Evolutionary conservation across 2,797 vertebrate species (phyloP), one percentile per base, ranked within the genome.

Genomic region (Myotis findleyi): DNA sequence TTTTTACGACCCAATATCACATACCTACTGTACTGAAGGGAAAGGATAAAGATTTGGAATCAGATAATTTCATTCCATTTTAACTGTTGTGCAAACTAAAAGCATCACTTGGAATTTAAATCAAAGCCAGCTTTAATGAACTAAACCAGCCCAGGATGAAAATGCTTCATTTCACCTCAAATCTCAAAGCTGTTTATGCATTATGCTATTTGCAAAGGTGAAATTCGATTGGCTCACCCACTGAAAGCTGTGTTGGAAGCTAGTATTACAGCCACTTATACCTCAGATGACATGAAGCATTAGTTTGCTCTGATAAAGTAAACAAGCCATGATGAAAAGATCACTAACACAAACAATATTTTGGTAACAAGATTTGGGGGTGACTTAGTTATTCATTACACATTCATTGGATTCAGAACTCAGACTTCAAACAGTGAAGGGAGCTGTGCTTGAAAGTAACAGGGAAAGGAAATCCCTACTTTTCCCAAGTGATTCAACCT

Each of bases 101-200:
- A 68, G 41, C 75, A 90, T 94, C 71, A 75, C 51, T 92, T 33
- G 14, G 85, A 96, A 96, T 93, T 93, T 79, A 95, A 94, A 77
- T 84, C 76, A 92, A 95, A 91, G 38, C 72, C 64, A 85, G 33
- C 49, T 83, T 88, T 91, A 93, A 95, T 89, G n/a, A 94, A 76
- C 84, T 91, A 72, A 93, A 93, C 82, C 71, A 88, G 71, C 49
- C 55, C 57, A 91, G 64, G 66, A 82, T 89, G 80, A 93, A 97
- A 93, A 86, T 72, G 20, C 55, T 96, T 94, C 49, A 84, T 95
- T 93, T 86, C 36, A 27, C 16, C 49, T 93, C 30, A 81, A 49
- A 62, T 93, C 38, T 94, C 59, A 69, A 79, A 89, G 17, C 49
- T 79, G 38, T 95, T 91, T 76, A 92, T 51, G 17, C 73, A 80